Evolutionary conservation across 2,113 vertebrate species (phyloP).

Genomic region (Syngnathoides biaculeatus): DNA sequence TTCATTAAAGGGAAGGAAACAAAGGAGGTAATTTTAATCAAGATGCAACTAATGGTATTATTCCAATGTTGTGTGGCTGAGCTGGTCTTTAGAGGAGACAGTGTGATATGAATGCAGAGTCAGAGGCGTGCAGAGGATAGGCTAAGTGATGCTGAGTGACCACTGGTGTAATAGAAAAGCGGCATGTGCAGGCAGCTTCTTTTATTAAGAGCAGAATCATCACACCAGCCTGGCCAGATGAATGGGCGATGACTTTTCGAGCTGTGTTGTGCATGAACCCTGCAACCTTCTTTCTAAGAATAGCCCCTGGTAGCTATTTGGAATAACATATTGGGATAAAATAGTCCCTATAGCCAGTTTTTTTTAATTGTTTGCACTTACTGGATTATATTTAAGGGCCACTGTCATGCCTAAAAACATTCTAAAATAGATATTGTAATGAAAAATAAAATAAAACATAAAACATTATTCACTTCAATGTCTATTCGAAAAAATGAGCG

Average conservation of each 20-base stretch:
- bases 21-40: constrained; percentile 21
- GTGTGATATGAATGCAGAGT: constrained; percentile 28
- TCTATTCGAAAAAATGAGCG: no score
- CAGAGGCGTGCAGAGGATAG: constrained; percentile 9
- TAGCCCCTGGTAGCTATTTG: no score
- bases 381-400: no score
- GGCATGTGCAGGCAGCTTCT: constrained; percentile 24
- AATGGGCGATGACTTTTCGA: constrained; percentile 44
- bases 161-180: constrained; percentile 43
- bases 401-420: no score
- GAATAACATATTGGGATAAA: no score
- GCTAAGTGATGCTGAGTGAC: constrained; percentile 24
- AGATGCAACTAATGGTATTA: constrained; percentile 2
- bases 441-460: no score
- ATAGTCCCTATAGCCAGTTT: no score
- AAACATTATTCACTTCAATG: no score
- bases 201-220: constrained; percentile 32
- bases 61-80: neutral
- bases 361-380: no score
- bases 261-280: constrained; percentile 31
- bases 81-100: constrained; percentile 6
- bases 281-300: constrained; percentile 7
- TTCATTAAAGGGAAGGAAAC: neutral
- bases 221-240: constrained; percentile 30
- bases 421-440: no score